These are phyloP conservation scores for Hypocryptadius cinnamomeus DNA, from an alignment of 2,113 vertebrate genomes.

Conservation along the genomic window DNA sequence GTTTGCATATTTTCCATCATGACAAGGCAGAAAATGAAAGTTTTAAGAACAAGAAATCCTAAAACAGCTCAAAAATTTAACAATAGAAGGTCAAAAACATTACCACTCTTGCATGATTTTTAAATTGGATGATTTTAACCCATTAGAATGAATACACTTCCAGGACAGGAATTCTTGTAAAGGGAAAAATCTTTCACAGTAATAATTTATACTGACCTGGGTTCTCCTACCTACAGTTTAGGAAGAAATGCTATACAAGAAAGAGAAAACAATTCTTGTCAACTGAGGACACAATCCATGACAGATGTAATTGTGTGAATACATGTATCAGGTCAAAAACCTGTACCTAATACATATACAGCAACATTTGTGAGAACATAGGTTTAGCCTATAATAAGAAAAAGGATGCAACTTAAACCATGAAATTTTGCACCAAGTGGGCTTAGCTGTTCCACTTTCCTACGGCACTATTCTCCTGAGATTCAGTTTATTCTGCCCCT, in stretches of 20 bases:
- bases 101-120: background rate
- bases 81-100: background rate
- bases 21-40: background rate
- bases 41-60: background rate
- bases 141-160: background rate
- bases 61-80: background rate
- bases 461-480: background rate
- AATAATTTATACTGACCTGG: background rate
- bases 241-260: background rate
- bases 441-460: background rate
- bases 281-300: background rate
- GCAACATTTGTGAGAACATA: background rate
- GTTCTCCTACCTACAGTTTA: background rate
- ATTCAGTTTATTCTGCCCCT: background rate
- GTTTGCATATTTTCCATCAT: background rate
- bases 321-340: background rate
- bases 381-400: background rate
- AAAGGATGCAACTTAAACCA: background rate
- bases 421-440: background rate
- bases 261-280: background rate
- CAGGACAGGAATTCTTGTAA: background rate
- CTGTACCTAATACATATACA: background rate
- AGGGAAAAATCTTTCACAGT: background rate
- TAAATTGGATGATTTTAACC: background rate
- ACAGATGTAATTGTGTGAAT: background rate